Conservation (phyloP, 2,888 invertebrate genomes). For the Sphecodes monilicornis region DNA sequence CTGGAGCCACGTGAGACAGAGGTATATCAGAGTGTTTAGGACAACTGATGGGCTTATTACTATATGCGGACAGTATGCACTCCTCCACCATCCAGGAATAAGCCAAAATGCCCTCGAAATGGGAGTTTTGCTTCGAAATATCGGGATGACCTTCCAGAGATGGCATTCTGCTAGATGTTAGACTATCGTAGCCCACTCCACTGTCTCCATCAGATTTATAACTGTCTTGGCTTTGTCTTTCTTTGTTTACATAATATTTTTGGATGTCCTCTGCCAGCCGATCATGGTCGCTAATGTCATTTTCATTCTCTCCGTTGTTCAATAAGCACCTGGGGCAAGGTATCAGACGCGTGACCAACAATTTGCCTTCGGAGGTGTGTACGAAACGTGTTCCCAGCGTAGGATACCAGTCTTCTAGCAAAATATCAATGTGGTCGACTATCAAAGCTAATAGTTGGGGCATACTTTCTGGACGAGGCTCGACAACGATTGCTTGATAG, state of each 20-base stretch:
- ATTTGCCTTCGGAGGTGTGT: constrained; percentile 98
- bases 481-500: constrained; percentile 89
- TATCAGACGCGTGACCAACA: constrained; percentile 96
- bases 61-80: constrained; percentile 95
- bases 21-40: constrained; percentile 92
- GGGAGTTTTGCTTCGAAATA: constrained; percentile 81
- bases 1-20: constrained; percentile 94
- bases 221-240: constrained; percentile 88
- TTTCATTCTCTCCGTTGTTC: constrained; percentile 78
- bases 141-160: constrained; percentile 92
- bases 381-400: constrained; percentile 98
- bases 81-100: constrained; percentile 98
- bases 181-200: constrained; percentile 92
- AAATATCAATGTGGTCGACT: constrained; percentile 97
- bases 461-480: constrained; percentile 92
- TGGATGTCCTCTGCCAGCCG: constrained; percentile 77
- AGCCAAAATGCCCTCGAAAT: constrained; percentile 80
- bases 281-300: constrained; percentile 73
- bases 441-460: constrained; percentile 94
- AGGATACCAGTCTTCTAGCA: constrained; percentile 99
- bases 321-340: constrained; percentile 95
- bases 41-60: constrained; percentile 90
- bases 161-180: constrained; percentile 92
- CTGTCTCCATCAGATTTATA: constrained; percentile 94
- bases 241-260: constrained; percentile 78